A percentile compares a stretch with the other conserved stretches of the same genome.
These are phyloP conservation scores for Nebria ingens DNA, from an alignment of 1,140 invertebrate species.

Conservation along the genomic window DNA sequence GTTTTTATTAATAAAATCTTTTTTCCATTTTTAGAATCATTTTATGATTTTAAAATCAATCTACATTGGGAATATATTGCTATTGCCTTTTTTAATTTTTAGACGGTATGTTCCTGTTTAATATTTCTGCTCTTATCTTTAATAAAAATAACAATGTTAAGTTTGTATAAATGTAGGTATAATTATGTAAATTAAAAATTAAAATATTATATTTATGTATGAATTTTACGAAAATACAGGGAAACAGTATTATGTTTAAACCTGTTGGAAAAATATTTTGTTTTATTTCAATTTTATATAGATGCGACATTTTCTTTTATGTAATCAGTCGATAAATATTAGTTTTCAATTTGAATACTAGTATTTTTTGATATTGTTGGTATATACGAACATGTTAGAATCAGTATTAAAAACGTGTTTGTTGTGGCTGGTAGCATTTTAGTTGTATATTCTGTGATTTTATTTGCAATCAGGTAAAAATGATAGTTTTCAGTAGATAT, in stretches of 20 bases:
- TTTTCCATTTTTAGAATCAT: too few species aligned
- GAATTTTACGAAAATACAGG: slow-evolving; percentile 2
- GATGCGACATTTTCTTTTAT: not conserved
- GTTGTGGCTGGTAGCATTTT: too few species aligned
- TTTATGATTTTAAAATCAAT: not conserved
- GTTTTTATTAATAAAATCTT: not conserved
- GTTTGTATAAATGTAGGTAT: slow-evolving; percentile 5
- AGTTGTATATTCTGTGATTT: too few species aligned
- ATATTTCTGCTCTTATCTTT: not conserved
- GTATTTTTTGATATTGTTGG: too few species aligned
- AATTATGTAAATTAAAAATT: slow-evolving; percentile 2
- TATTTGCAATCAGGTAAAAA: too few species aligned
- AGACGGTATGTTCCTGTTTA: not conserved
- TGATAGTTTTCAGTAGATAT: too few species aligned
- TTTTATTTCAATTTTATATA: not conserved
- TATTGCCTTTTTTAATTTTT: slow-evolving; percentile 7
- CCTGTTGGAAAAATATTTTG: not conserved
- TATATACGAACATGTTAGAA: too few species aligned
- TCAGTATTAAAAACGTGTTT: too few species aligned
- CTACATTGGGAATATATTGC: not conserved
- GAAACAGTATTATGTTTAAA: not conserved
- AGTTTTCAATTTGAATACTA: too few species aligned
- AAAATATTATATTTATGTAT: slow-evolving; percentile 10
- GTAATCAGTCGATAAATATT: too few species aligned
- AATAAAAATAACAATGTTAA: not conserved